phyloP scores from a whole-genome alignment of 2,888 invertebrate species.

The Dugesia japonica region DNA sequence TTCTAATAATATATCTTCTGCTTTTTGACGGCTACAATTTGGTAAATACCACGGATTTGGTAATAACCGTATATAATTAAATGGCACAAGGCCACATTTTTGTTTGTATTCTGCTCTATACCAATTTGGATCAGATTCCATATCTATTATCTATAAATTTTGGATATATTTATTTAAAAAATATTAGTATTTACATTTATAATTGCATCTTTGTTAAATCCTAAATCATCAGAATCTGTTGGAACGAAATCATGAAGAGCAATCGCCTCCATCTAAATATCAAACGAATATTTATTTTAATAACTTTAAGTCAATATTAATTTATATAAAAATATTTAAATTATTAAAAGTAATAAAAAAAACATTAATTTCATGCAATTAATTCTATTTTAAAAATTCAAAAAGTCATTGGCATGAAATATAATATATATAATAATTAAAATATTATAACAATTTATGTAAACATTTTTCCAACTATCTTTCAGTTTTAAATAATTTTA shows the following conservation, averaged over 20 bases:
- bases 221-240: slow-evolving; percentile 94
- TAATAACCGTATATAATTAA: slow-evolving; percentile 99
- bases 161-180: not conserved
- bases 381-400: no score
- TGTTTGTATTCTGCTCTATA: slow-evolving; percentile 94
- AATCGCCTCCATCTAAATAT: slow-evolving; percentile 72
- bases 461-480: no score
- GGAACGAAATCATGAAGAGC: slow-evolving; percentile 98
- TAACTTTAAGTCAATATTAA: no score
- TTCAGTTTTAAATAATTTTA: no score
- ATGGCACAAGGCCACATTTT: slow-evolving; percentile 88
- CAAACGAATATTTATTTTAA: no score
- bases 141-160: slow-evolving; percentile 70
- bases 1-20: slow-evolving; percentile 71
- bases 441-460: no score
- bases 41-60: slow-evolving; percentile 93
- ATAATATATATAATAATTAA: no score
- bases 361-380: no score
- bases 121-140: slow-evolving; percentile 99
- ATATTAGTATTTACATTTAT: slow-evolving; percentile 61
- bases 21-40: slow-evolving; percentile 85
- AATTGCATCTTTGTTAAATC: slow-evolving; percentile 82
- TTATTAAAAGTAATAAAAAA: no score
- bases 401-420: no score
- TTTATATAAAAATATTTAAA: no score